phyloP scores from a whole-genome alignment of 2,888 invertebrate species.

The Stegana nigrithorax region DNA sequence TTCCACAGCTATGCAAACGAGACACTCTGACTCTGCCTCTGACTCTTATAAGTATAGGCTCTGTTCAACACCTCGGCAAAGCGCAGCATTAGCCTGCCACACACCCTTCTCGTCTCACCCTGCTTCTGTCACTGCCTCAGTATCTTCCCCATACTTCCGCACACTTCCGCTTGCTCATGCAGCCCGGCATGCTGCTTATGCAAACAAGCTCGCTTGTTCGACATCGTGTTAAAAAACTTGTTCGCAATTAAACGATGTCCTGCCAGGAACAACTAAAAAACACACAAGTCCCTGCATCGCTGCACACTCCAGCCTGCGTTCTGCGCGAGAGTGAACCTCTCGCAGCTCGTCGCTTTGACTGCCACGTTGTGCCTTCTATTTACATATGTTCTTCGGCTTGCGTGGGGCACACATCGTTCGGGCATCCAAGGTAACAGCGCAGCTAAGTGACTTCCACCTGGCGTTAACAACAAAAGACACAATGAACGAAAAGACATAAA shows the following conservation, averaged over 20 bases:
- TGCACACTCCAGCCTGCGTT: conserved; percentile 24
- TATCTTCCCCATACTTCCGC: not conserved
- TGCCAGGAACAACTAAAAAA: conserved; percentile 63
- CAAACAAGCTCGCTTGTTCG: conserved; percentile 56
- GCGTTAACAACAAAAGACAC: conserved; percentile 46
- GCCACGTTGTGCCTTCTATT: conserved; percentile 16
- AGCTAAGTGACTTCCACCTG: conserved; percentile 50
- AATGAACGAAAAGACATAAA: not conserved
- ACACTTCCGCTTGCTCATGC: conserved; percentile 42
- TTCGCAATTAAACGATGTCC: conserved; percentile 68
- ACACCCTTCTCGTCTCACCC: too few species aligned
- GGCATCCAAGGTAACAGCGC: too few species aligned
- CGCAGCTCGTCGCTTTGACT: not conserved
- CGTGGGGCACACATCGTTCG: conserved; percentile 28
- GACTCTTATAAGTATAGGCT: too few species aligned
- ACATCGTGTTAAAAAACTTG: conserved; percentile 68
- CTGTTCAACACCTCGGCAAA: too few species aligned
- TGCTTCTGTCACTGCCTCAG: not conserved
- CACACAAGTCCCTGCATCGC: conserved; percentile 29
- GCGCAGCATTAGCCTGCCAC: too few species aligned
- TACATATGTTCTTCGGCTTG: conserved; percentile 26
- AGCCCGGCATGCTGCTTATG: conserved; percentile 51
- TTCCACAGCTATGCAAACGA: not conserved
- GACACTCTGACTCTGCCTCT: not conserved
- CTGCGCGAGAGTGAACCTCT: too few species aligned